Conservation (phyloP, 2,888 invertebrate species). For the Phengaris alcon region DNA sequence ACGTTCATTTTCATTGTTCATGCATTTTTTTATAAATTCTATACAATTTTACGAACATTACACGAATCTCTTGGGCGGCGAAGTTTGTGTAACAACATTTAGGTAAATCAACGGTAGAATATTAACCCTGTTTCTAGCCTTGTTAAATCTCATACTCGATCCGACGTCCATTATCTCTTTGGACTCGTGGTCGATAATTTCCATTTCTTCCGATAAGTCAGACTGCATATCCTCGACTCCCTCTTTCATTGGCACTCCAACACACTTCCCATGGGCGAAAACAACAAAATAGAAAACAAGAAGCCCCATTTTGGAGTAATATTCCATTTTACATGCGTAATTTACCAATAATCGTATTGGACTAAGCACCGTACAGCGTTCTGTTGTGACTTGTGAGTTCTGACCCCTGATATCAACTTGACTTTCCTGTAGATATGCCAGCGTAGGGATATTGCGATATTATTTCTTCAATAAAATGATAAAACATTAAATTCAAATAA, state of each 20-base stretch:
- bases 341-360: too few relatives aligned
- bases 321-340: background rate
- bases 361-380: too few relatives aligned
- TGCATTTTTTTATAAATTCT: too few relatives aligned
- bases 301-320: background rate
- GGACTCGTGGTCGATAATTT: background rate
- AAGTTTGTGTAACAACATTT: background rate
- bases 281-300: background rate
- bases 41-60: too few relatives aligned
- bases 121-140: background rate
- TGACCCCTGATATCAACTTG: background rate
- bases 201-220: background rate
- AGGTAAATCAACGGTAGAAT: background rate
- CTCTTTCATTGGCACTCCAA: background rate
- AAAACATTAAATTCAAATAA: too few relatives aligned
- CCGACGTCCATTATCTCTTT: background rate
- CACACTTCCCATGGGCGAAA: background rate
- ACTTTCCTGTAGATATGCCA: slow-evolving; percentile 1
- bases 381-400: background rate
- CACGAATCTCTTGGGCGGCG: background rate
- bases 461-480: too few relatives aligned
- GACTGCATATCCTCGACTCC: background rate
- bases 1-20: too few relatives aligned
- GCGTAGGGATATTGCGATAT: too few relatives aligned
- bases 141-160: background rate